A percentile compares a stretch with the other conserved stretches of the same genome.
Evolutionary conservation across 2,797 vertebrate species (phyloP).

Genomic region (Leptoclinus maculatus): DNA sequence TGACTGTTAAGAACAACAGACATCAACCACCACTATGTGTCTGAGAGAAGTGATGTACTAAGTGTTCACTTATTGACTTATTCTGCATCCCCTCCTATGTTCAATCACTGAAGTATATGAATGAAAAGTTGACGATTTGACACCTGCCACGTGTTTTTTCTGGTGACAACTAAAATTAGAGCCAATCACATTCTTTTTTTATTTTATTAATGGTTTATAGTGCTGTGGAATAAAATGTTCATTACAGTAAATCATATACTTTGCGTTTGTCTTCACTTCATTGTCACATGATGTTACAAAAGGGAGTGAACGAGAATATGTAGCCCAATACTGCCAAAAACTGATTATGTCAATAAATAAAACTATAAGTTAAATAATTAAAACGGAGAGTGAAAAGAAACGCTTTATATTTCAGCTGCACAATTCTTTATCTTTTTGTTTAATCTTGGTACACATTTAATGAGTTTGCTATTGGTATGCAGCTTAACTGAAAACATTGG

Average conservation of each 20-base stretch:
- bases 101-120: constrained; percentile 42
- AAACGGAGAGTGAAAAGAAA: background rate
- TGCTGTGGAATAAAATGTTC: constrained; percentile 83
- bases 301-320: background rate
- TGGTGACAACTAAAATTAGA: constrained; percentile 70
- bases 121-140: constrained; percentile 60
- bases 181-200: constrained; percentile 66
- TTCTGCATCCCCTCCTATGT: constrained; percentile 28
- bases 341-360: no score
- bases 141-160: constrained; percentile 68
- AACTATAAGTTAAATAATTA: background rate
- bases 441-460: background rate
- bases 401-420: background rate
- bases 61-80: constrained; percentile 24
- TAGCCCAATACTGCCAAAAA: background rate
- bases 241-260: constrained; percentile 56
- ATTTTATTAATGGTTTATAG: constrained; percentile 82
- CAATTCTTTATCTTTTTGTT: background rate
- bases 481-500: background rate
- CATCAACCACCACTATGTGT: background rate
- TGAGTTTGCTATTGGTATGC: background rate
- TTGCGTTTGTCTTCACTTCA: constrained; percentile 4
- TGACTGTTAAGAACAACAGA: constrained; percentile 25
- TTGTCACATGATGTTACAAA: background rate
- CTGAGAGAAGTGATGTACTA: constrained; percentile 13